phyloP scores from a whole-genome alignment of 2,797 vertebrate genomes.

The Microtus californicus region DNA sequence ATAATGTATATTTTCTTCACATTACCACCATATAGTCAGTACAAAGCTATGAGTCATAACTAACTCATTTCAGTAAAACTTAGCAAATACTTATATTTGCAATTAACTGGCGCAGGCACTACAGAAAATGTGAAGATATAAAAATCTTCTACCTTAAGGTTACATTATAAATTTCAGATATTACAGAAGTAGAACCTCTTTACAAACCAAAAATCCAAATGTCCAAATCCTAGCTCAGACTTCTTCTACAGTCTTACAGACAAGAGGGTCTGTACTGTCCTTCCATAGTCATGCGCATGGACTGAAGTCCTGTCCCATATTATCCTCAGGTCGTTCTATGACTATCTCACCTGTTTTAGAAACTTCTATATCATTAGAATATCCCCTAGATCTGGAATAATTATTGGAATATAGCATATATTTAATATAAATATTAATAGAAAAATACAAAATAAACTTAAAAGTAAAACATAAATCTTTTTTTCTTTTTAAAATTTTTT shows the following conservation, averaged over 20 bases:
- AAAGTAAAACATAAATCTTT: not conserved
- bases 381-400: not conserved
- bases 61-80: conserved; percentile 3
- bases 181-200: not conserved
- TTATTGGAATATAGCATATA: conserved; percentile 8
- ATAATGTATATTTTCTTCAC: not conserved
- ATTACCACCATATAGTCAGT: conserved; percentile 2
- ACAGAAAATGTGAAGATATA: conserved; percentile 7
- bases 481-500: too few species aligned
- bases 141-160: conserved; percentile 3
- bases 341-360: conserved; percentile 19
- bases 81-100: not conserved
- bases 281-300: not conserved
- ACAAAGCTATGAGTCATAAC: not conserved
- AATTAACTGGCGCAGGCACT: not conserved
- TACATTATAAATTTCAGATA: not conserved
- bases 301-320: not conserved
- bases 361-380: conserved; percentile 10
- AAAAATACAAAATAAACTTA: not conserved
- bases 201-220: not conserved
- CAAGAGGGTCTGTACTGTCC: not conserved
- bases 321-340: not conserved
- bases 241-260: not conserved
- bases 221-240: not conserved
- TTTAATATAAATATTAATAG: not conserved